Conservation (phyloP, 2,888 invertebrate genomes). For the Harpalus rufipes region DNA sequence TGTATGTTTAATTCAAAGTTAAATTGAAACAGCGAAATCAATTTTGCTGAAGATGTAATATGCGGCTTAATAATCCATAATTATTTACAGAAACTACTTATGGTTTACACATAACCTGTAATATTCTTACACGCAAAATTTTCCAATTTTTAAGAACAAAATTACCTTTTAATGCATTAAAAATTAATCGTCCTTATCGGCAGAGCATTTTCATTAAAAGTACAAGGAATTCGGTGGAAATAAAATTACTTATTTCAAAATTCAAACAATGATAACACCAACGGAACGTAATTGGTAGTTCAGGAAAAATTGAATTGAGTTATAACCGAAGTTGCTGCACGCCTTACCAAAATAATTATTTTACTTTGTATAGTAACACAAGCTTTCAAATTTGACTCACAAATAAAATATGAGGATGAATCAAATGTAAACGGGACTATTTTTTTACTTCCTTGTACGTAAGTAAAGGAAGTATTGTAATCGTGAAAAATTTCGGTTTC, state of each 20-base stretch:
- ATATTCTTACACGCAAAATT: slow-evolving; percentile 46
- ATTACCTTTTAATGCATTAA: slow-evolving; percentile 40
- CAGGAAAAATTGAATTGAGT: not conserved
- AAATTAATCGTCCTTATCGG: slow-evolving; percentile 35
- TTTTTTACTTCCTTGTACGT: too few relatives aligned
- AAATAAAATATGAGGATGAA: too few relatives aligned
- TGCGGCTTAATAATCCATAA: slow-evolving; percentile 44
- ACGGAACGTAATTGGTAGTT: slow-evolving; percentile 1
- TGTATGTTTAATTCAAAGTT: slow-evolving; percentile 38
- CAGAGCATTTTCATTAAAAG: slow-evolving; percentile 28
- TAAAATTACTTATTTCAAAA: not conserved
- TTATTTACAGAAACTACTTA: slow-evolving; percentile 48
- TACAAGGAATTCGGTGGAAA: not conserved
- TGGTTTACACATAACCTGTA: slow-evolving; percentile 33
- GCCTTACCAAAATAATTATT: too few relatives aligned
- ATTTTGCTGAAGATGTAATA: slow-evolving; percentile 39
- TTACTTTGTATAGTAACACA: not conserved
- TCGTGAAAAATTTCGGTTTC: too few relatives aligned
- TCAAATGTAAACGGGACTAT: too few relatives aligned
- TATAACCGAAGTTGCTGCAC: not conserved
- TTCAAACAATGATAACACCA: not conserved
- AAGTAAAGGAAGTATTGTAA: too few relatives aligned
- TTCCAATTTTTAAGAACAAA: slow-evolving; percentile 46
- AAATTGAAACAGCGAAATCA: slow-evolving; percentile 46
- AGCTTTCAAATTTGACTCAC: too few relatives aligned